Percentiles rank a stretch among this genome's conserved stretches.
Conservation (phyloP, 2,113 vertebrate genomes). For the Narcine bancroftii region DNA sequence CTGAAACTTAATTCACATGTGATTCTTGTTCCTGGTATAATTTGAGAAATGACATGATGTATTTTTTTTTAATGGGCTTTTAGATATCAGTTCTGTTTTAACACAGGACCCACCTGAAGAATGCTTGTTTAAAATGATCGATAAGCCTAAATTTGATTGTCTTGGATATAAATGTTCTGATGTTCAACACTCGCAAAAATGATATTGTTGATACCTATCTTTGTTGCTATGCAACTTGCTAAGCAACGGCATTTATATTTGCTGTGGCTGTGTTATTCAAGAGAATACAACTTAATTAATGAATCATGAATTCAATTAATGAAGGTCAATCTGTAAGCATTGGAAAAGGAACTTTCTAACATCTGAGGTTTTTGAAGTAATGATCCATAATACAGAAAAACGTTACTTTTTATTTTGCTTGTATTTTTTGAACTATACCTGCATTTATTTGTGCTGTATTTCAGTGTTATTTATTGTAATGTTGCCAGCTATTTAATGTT, state of each 20-base stretch:
- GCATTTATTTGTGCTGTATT: neutral
- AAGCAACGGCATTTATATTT: neutral
- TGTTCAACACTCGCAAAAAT: neutral
- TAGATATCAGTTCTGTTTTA: neutral
- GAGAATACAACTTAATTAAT: neutral
- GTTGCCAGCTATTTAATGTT: neutral
- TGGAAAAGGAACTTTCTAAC: neutral
- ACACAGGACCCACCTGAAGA: neutral
- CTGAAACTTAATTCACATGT: neutral
- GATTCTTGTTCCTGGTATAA: neutral
- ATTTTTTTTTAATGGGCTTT: neutral
- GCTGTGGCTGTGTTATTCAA: neutral
- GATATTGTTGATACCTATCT: neutral
- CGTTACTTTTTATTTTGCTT: neutral
- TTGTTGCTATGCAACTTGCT: neutral
- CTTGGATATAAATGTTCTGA: neutral
- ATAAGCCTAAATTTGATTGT: neutral
- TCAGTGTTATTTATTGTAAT: neutral
- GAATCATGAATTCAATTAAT: neutral
- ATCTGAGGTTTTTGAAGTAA: neutral
- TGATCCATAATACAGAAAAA: neutral
- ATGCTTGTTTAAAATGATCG: neutral
- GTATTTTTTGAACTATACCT: neutral
- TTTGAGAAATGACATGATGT: neutral
- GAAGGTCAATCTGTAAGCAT: slow-evolving; percentile 22